Percentiles rank a stretch among this genome's conserved stretches.
These are phyloP conservation scores for Melanotaenia boesemani DNA, from an alignment of 2,797 vertebrate species.

Conservation along the genomic window DNA sequence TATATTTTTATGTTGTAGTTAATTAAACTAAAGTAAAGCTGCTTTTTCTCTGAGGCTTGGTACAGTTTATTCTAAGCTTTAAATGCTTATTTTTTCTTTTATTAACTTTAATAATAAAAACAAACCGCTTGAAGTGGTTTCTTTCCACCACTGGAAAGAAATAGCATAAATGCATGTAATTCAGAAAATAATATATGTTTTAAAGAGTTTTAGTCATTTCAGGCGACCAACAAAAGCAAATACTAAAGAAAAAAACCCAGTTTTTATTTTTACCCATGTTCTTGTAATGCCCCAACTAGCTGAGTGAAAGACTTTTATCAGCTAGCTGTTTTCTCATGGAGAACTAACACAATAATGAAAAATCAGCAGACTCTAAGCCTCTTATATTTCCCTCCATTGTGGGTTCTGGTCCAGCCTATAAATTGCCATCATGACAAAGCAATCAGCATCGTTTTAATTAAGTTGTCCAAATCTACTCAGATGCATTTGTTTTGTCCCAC, in stretches of 20 bases:
- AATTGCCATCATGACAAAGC: constrained; percentile 56
- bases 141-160: no score
- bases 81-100: neutral
- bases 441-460: constrained; percentile 71
- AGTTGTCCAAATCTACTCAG: constrained; percentile 49
- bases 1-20: neutral
- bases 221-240: neutral
- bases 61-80: neutral
- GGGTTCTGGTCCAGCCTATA: constrained; percentile 45
- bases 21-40: neutral
- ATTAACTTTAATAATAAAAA: no score
- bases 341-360: constrained; percentile 56
- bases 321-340: constrained; percentile 40
- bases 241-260: neutral
- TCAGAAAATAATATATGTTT: no score
- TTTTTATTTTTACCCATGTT: constrained; percentile 3
- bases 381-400: constrained; percentile 38
- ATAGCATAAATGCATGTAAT: no score
- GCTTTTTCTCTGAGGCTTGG: neutral
- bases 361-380: constrained; percentile 44
- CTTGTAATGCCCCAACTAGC: constrained; percentile 34
- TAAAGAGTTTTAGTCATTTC: neutral
- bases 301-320: constrained; percentile 12
- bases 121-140: no score
- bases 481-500: constrained; percentile 38